Conservation (phyloP, 2,113 vertebrate genomes). For the Oryzias javanicus region DNA sequence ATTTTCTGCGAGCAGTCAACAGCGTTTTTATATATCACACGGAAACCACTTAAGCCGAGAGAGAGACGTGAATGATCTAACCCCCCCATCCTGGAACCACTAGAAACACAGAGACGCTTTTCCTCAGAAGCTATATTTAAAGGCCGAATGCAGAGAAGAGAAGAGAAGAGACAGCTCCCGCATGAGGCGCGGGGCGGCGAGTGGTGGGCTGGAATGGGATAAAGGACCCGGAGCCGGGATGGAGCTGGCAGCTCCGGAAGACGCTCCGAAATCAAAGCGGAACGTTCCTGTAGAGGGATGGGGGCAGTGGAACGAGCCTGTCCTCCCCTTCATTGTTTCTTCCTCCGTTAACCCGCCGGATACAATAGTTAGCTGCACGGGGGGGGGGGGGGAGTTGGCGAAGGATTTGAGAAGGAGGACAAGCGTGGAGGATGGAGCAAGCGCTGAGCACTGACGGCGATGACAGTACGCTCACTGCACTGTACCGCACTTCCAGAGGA, state of each 20-base stretch:
- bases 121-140: constrained; percentile 63
- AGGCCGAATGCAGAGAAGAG: constrained; percentile 43
- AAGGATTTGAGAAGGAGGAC: constrained; percentile 54
- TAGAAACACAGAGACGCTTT: constrained; percentile 50
- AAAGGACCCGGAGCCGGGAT: constrained; percentile 65
- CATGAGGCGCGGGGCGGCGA: constrained; percentile 33
- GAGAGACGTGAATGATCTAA: constrained; percentile 43
- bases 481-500: constrained; percentile 10
- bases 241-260: constrained; percentile 68
- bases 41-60: constrained; percentile 37
- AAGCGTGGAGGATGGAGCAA: constrained; percentile 39
- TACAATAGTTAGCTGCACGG: constrained; percentile 57
- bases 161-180: constrained; percentile 44
- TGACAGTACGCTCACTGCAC: constrained; percentile 1
- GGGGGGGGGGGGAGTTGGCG: constrained; percentile 44
- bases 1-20: constrained; percentile 27
- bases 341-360: constrained; percentile 7
- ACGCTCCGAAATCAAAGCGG: constrained; percentile 69
- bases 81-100: constrained; percentile 45
- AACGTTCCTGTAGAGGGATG: constrained; percentile 62
- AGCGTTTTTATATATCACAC: constrained; percentile 31
- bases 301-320: constrained; percentile 59
- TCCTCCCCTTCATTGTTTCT: constrained; percentile 49
- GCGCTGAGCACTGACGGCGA: constrained; percentile 10
- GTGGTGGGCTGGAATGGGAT: constrained; percentile 62